Evolutionary conservation across 2,113 vertebrate genomes (phyloP), one percentile per base, ranked within the genome.

Genomic region (Gorsachius goisagi): DNA sequence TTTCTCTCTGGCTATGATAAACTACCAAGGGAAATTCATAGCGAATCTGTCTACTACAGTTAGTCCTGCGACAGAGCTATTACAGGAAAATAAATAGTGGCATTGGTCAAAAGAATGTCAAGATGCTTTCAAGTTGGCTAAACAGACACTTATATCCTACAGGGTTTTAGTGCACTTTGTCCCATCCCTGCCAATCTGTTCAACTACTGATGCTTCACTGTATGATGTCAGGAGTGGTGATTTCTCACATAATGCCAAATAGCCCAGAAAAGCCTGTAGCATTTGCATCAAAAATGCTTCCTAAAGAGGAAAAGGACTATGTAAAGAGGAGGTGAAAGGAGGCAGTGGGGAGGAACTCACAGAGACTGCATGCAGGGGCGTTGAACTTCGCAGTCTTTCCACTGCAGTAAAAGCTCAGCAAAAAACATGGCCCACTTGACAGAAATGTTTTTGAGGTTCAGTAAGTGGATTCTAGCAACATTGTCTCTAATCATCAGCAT

Each of bases 61-160:
- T 94, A 97, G 66, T 63, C 79, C 45, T 94, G 82, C 19, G 7
- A 93, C 78, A 91, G 95, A 95, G 81, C 88, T 88, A 96, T 96
- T 95, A 94, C 37, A 94, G 90, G 64, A 97, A 97, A 97, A 96
- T 93, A 96, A 96, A 97, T 95, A 96, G 85, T 96, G 85, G 85
- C 88, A 93, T 60, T 90, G 90, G 93, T 97, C 97, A 97, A 96
- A 96, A 96, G 91, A 96, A 95, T 95, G 94, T 96, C 95, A 97
- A 94, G 64, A 80, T 71, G 41, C 84, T 95, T 95, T 90, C 95
- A 97, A 95, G 95, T 35, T 87, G 85, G 47, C 92, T 95, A 93
- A 96, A 97, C 62, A 97, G 86, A 58, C 85, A 79, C 68, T 94
- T 80, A 35, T 14, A 91, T 95, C 95, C 90, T 97, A 92, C 83